phyloP scores from a whole-genome alignment of 35 echinoderm and acorn worm genomes.

The Apostichopus parvimensis region DNA sequence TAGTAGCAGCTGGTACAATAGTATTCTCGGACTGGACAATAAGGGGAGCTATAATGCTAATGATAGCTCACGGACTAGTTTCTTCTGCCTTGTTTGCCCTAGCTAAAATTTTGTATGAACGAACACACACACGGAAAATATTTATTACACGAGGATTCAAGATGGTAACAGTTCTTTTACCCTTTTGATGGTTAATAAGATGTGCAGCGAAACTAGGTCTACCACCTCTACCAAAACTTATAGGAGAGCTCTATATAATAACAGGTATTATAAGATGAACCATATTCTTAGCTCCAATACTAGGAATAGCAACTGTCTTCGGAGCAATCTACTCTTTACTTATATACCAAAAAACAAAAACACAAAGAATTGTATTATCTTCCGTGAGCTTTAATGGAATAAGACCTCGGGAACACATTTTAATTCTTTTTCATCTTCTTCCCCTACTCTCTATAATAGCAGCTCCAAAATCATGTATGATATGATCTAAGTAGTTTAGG shows the following conservation, averaged over 20 bases:
- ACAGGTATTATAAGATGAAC: conserved; percentile 12
- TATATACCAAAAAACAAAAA: conserved; percentile 38
- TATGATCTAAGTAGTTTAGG: conserved; percentile 67
- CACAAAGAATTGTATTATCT: not conserved
- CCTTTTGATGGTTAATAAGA: conserved; percentile 53
- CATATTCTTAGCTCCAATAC: conserved; percentile 11
- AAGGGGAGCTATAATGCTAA: conserved; percentile 63
- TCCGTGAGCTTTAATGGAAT: not conserved
- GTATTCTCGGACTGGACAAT: not conserved
- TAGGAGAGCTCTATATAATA: conserved; percentile 39
- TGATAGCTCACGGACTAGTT: conserved; percentile 70
- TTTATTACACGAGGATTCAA: conserved; percentile 66
- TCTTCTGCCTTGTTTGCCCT: conserved; percentile 65
- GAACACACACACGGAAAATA: conserved; percentile 63
- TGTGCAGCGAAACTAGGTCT: conserved; percentile 69
- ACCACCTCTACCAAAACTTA: conserved; percentile 59
- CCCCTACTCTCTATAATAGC: conserved; percentile 54
- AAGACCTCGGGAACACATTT: conserved; percentile 42
- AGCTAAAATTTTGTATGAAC: conserved; percentile 67
- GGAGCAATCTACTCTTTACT: conserved; percentile 60
- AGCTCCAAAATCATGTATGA: not conserved
- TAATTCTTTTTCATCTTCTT: conserved; percentile 32
- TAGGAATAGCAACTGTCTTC: conserved; percentile 37
- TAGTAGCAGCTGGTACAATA: conserved; percentile 60
- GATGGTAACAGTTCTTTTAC: conserved; percentile 11